phyloP scores from a whole-genome alignment of 2,113 vertebrate species.

The Himantopus leucocephalus region DNA sequence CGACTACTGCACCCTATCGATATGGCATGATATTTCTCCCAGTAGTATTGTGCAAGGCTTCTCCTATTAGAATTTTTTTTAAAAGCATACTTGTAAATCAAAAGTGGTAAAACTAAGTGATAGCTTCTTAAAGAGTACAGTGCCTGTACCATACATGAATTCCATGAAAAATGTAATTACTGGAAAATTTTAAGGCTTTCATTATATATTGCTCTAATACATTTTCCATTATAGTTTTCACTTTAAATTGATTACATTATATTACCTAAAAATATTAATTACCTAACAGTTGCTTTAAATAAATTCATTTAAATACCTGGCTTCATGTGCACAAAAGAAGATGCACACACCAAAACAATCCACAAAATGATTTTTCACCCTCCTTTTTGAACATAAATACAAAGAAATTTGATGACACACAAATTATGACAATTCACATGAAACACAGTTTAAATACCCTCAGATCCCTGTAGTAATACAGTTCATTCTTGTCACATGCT shows the following conservation, averaged over 20 bases:
- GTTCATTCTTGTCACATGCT: not conserved
- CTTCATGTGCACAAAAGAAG: not conserved
- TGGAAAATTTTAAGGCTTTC: not conserved
- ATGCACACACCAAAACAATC: not conserved
- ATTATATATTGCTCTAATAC: not conserved
- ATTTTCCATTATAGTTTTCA: not conserved
- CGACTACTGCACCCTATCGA: not conserved
- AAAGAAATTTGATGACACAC: not conserved
- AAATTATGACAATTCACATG: not conserved
- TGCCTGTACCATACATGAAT: not conserved
- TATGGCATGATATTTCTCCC: not conserved
- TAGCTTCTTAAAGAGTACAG: not conserved
- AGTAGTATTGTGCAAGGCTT: not conserved
- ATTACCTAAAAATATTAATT: not conserved
- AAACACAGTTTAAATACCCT: not conserved
- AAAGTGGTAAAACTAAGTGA: not conserved
- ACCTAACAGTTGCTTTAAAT: not conserved
- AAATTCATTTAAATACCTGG: not conserved
- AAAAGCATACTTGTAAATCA: not conserved
- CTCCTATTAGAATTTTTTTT: not conserved
- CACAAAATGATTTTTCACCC: not conserved
- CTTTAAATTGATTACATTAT: not conserved
- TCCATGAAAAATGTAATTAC: not conserved
- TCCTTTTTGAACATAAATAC: not conserved
- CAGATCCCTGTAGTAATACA: not conserved